Base-by-base conservation (phyloP, 2,797 vertebrate species). In the Lepus oiostolus region DNA sequence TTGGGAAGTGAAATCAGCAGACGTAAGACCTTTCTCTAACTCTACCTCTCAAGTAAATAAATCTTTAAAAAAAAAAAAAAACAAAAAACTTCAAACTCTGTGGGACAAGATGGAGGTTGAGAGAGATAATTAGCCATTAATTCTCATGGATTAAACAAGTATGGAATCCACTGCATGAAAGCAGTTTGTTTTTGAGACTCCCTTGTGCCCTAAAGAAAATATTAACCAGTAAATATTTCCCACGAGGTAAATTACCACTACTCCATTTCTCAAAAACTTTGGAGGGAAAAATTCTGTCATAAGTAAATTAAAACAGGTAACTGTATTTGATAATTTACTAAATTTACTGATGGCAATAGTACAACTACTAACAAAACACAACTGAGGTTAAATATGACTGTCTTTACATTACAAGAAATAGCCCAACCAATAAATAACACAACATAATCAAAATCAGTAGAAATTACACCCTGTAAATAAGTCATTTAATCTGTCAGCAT, bases 191-290 rank as follows among this genome's bases (percentile, higher is more conserved):
- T 84, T 19, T 62, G 50, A 81, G 52, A 81, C 19, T 92, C 32
- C 58, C 16, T 87, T 90, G 42, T 30, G 32, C 8, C 24, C 75
- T 75, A 93, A 2, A 93, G 47, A 85, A 85, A 94, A 79, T 14
- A 79, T 67, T 70, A 81, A 38, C n/a, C 68, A 89, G 35, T 42
- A 86, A 92, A 91, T 35, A 54, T 83, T 72, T 94, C 90, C 32
- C 85, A 94, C 30, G 83, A 92, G 83, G 19, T 86, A 38, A 74
- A 81, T 72, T 65, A 85, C 76, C 50, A 91, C 30, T 90, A 88
- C 11, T 14, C 52, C 22, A 92, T 50, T 79, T 91, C 35, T 68
- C 65, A 92, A 93, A 26, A 96, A 93, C 42, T 94, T 17, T 80
- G 71, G 58, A 93, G 50, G 47, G 16, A 72, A 95, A 80, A 92